phyloP scores from a whole-genome alignment of 1,140 invertebrate species.

The Thereuonema tuberculata region DNA sequence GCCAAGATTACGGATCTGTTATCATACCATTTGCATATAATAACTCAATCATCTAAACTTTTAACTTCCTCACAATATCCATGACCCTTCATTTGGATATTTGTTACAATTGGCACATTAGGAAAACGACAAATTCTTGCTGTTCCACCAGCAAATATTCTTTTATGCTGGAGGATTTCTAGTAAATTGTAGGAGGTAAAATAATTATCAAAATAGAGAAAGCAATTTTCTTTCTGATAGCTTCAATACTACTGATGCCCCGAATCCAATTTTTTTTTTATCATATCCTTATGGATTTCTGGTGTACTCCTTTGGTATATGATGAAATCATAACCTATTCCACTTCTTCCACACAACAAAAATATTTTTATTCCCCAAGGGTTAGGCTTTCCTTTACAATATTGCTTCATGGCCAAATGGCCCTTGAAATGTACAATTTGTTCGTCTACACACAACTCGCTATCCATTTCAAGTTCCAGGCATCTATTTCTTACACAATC shows the following conservation, averaged over 20 bases:
- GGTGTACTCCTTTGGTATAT: constrained; percentile 23
- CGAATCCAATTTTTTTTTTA: constrained; percentile 18
- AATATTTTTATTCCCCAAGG: constrained; percentile 18
- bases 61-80: no score
- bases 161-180: no score
- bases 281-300: constrained; percentile 18
- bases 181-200: constrained; percentile 29
- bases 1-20: no score
- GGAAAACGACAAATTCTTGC: no score
- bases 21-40: no score
- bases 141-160: no score
- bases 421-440: constrained; percentile 24
- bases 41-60: no score
- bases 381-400: constrained; percentile 21
- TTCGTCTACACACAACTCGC: constrained; percentile 22
- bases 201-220: constrained; percentile 18
- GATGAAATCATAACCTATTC: constrained; percentile 22
- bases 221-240: constrained; percentile 17
- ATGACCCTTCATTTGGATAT: no score
- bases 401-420: constrained; percentile 20
- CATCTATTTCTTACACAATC: constrained; percentile 21
- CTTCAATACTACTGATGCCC: constrained; percentile 18
- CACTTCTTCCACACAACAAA: constrained; percentile 14
- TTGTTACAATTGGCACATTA: no score
- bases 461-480: constrained; percentile 18